Evolutionary conservation across 2,888 invertebrate genomes (phyloP).

Genomic region (Cephonodes hylas): DNA sequence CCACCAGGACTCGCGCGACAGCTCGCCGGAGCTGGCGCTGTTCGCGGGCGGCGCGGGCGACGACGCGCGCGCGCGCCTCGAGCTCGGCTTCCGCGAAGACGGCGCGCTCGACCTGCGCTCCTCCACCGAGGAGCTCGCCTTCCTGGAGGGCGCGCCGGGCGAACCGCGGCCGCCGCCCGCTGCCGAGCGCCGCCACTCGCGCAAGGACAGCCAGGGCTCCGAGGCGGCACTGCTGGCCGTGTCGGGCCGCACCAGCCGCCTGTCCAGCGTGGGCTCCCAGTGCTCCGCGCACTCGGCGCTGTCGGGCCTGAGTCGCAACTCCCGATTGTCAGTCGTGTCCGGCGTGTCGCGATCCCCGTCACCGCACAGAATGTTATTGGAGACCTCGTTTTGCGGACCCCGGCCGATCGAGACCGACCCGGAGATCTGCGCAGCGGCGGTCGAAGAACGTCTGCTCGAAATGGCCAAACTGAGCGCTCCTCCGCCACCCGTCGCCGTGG

Average conservation of each 20-base stretch:
- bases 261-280: constrained; percentile 88
- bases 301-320: constrained; percentile 57
- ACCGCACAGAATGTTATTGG: constrained; percentile 94
- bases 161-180: constrained; percentile 34
- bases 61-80: constrained; percentile 54
- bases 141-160: constrained; percentile 83
- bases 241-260: constrained; percentile 89
- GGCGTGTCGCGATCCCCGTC: constrained; percentile 88
- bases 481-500: constrained; percentile 46
- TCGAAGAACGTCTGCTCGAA: constrained; percentile 68
- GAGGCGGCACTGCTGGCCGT: constrained; percentile 88
- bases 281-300: constrained; percentile 82
- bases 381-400: constrained; percentile 94
- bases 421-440: constrained; percentile 71
- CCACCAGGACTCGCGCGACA: constrained; percentile 92
- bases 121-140: constrained; percentile 93
- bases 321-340: constrained; percentile 74
- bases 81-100: constrained; percentile 85
- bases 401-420: constrained; percentile 84
- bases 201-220: constrained; percentile 88
- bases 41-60: constrained; percentile 78
- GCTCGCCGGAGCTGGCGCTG: constrained; percentile 91
- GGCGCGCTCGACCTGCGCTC: constrained; percentile 92
- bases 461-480: constrained; percentile 50
- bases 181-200: constrained; percentile 75